phyloP scores from a whole-genome alignment of 2,113 vertebrate species.

The Pedetes capensis region DNA sequence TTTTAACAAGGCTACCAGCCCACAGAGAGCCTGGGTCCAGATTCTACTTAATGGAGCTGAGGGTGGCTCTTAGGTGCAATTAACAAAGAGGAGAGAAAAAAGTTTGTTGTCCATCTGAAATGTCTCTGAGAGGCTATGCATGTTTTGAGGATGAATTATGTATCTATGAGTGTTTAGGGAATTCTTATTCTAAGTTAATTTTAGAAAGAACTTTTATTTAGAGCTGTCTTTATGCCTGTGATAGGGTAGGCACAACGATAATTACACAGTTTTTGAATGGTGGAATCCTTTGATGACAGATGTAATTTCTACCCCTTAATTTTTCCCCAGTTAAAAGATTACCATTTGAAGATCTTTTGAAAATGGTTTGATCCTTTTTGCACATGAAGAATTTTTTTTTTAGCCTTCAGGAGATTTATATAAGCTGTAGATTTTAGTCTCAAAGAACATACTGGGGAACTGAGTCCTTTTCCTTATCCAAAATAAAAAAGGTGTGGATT shows the following conservation, averaged over 20 bases:
- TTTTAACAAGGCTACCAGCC: background rate
- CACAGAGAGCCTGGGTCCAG: background rate
- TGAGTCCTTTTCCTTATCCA: conserved; percentile 18
- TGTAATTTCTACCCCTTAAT: conserved; percentile 39
- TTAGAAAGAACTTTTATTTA: conserved; percentile 69
- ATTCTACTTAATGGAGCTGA: background rate
- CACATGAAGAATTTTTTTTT: conserved; percentile 14
- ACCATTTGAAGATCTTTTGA: conserved; percentile 55
- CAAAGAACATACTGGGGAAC: conserved; percentile 29
- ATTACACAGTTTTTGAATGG: conserved; percentile 60
- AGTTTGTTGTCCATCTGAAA: background rate
- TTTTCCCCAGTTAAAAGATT: conserved; percentile 63
- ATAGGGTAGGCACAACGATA: background rate
- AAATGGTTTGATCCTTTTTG: conserved; percentile 30
- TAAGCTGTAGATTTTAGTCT: conserved; percentile 47
- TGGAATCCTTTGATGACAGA: conserved; percentile 41
- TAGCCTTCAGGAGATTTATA: conserved; percentile 13
- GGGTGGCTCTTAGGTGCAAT: background rate
- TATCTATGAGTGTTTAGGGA: background rate
- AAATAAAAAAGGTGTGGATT: background rate
- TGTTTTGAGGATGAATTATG: background rate
- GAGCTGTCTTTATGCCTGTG: conserved; percentile 17
- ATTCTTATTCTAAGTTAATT: conserved; percentile 67
- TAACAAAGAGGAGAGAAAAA: background rate
- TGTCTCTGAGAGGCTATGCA: background rate